A percentile compares a stretch with the other conserved stretches of the same genome.
phyloP scores from a whole-genome alignment of 2,797 vertebrate genomes.

The Pteropus rufus region DNA sequence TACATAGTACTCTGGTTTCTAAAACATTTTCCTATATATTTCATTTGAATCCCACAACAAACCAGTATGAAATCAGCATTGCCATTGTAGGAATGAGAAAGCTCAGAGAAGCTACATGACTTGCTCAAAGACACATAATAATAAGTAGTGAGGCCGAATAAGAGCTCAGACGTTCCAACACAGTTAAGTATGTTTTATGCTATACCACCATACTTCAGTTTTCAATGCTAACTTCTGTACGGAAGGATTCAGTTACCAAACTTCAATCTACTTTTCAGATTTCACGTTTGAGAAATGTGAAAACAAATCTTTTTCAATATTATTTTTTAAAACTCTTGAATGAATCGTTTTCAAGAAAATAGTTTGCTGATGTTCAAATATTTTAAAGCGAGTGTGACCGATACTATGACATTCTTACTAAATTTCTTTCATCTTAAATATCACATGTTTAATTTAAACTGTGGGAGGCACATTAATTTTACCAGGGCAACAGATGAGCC shows the following conservation, averaged over 20 bases:
- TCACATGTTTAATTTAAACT: slow-evolving; percentile 82
- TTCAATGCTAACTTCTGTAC: neutral
- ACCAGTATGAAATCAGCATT: neutral
- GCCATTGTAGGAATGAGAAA: neutral
- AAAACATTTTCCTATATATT: neutral
- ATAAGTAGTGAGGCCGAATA: neutral
- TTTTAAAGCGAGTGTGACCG: slow-evolving; percentile 52
- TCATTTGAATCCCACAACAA: neutral
- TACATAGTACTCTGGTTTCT: neutral
- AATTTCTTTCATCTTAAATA: slow-evolving; percentile 74
- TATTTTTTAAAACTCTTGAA: slow-evolving; percentile 47
- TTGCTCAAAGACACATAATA: neutral
- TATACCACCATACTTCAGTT: neutral
- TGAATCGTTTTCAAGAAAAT: slow-evolving; percentile 41
- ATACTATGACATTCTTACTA: slow-evolving; percentile 52
- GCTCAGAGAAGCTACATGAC: neutral
- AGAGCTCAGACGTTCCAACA: neutral
- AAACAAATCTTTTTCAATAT: neutral
- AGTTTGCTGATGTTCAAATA: slow-evolving; percentile 51
- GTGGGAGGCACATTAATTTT: slow-evolving; percentile 82
- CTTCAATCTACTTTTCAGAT: slow-evolving; percentile 40
- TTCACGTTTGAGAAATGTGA: neutral
- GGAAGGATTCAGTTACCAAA: neutral
- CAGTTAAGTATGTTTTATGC: neutral
- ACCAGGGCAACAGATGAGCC: slow-evolving; percentile 86